Conservation (phyloP, 35 echinoderm and acorn worm species). For the Antedon bifida region DNA sequence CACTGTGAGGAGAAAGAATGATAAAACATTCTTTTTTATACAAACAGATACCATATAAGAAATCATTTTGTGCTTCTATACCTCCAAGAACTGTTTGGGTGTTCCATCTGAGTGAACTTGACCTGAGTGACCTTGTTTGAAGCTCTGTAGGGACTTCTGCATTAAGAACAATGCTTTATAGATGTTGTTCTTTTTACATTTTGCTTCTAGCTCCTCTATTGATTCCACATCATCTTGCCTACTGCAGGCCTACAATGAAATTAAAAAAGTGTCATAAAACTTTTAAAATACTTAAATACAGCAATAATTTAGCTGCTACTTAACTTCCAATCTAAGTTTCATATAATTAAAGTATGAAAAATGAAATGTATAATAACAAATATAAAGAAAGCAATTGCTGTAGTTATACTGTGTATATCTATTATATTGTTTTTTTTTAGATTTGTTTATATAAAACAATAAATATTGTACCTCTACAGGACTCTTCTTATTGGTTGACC, state of each 20-base stretch:
- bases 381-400: too few relatives aligned
- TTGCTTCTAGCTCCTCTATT: slow-evolving; percentile 43
- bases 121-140: slow-evolving; percentile 7
- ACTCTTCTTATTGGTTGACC: background rate
- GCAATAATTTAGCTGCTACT: too few relatives aligned
- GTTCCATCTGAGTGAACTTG: slow-evolving; percentile 1
- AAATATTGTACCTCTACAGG: background rate
- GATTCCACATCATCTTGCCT: slow-evolving; percentile 27
- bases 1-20: too few relatives aligned
- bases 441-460: too few relatives aligned
- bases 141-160: slow-evolving; percentile 62
- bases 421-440: too few relatives aligned
- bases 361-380: too few relatives aligned
- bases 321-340: too few relatives aligned
- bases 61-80: slow-evolving; percentile 10
- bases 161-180: slow-evolving; percentile 84
- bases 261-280: background rate
- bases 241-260: background rate
- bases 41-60: too few relatives aligned
- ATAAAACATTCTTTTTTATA: too few relatives aligned
- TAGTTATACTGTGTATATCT: too few relatives aligned
- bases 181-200: slow-evolving; percentile 79
- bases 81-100: slow-evolving; percentile 60
- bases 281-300: background rate
- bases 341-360: too few relatives aligned